Evolutionary conservation across 1,140 invertebrate species (phyloP).

Genomic region (Venustaconcha ellipsiformis): DNA sequence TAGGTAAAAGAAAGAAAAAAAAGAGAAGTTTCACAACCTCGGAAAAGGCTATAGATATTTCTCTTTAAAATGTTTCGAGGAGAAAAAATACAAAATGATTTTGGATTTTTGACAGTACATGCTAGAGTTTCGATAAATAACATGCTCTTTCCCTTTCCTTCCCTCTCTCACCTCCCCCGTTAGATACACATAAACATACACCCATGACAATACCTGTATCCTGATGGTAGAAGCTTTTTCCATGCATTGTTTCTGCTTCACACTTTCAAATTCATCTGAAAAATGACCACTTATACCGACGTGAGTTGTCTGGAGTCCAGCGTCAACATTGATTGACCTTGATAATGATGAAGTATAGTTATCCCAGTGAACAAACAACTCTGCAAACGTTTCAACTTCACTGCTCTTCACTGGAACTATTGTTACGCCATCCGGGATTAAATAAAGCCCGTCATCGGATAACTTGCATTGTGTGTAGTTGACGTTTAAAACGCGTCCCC

Average conservation of each 20-base stretch:
- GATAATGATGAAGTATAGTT: constrained; percentile 42
- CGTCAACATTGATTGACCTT: constrained; percentile 35
- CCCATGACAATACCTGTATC: constrained; percentile 14
- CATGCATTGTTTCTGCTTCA: constrained; percentile 36
- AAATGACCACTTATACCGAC: constrained; percentile 39
- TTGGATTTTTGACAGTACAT: too few relatives aligned
- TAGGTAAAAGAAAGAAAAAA: too few relatives aligned
- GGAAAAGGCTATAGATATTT: too few relatives aligned
- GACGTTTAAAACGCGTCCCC: constrained; percentile 34
- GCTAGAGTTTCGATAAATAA: too few relatives aligned
- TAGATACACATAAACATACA: too few relatives aligned
- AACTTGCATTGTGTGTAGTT: constrained; percentile 43
- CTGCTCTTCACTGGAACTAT: constrained; percentile 45
- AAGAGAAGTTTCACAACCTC: too few relatives aligned
- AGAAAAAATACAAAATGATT: too few relatives aligned
- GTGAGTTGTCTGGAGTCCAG: constrained; percentile 11
- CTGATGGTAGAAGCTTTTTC: constrained; percentile 35
- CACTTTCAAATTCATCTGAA: constrained; percentile 27
- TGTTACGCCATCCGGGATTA: constrained; percentile 48
- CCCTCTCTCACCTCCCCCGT: too few relatives aligned
- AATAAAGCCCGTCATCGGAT: constrained; percentile 44
- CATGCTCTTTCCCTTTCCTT: too few relatives aligned
- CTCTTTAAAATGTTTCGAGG: too few relatives aligned
- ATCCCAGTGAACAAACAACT: constrained; percentile 36
- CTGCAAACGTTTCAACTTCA: constrained; percentile 32